These are phyloP conservation scores for Fissipunctia ypsillon DNA, from an alignment of 2,888 invertebrate species.

Conservation along the genomic window DNA sequence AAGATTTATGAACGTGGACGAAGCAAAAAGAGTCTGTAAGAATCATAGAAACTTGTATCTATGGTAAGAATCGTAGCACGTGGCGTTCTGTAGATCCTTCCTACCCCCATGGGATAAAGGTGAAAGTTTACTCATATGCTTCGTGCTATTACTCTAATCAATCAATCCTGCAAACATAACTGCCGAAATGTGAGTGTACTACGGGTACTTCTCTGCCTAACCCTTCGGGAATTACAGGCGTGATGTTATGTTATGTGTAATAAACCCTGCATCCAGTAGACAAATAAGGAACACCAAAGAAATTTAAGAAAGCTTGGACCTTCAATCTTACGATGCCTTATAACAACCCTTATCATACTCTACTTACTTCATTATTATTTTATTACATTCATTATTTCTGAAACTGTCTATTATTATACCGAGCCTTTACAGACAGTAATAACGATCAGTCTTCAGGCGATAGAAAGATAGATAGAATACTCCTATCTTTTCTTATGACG, in stretches of 20 bases:
- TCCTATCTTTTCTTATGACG: too few relatives aligned
- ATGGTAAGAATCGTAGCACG: not conserved
- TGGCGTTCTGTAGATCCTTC: not conserved
- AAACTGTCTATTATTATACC: conserved; percentile 37
- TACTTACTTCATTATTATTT: too few relatives aligned
- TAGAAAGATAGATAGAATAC: too few relatives aligned
- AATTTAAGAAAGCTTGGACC: not conserved
- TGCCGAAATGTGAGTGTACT: too few relatives aligned
- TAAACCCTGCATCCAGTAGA: not conserved
- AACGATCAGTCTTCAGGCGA: too few relatives aligned
- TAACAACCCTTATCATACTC: not conserved
- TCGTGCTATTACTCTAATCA: not conserved
- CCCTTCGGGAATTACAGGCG: too few relatives aligned
- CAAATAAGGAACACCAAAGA: not conserved
- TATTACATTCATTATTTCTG: conserved; percentile 37
- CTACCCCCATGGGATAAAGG: not conserved
- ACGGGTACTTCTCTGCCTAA: too few relatives aligned
- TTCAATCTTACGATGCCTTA: not conserved
- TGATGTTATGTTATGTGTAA: not conserved
- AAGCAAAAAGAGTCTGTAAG: not conserved
- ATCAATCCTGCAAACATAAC: too few relatives aligned
- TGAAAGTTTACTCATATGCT: not conserved
- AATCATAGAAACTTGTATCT: too few relatives aligned
- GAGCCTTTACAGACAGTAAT: not conserved
- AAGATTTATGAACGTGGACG: not conserved